phyloP scores from a whole-genome alignment of 2,888 invertebrate species.

The Epistrophe grossulariae region DNA sequence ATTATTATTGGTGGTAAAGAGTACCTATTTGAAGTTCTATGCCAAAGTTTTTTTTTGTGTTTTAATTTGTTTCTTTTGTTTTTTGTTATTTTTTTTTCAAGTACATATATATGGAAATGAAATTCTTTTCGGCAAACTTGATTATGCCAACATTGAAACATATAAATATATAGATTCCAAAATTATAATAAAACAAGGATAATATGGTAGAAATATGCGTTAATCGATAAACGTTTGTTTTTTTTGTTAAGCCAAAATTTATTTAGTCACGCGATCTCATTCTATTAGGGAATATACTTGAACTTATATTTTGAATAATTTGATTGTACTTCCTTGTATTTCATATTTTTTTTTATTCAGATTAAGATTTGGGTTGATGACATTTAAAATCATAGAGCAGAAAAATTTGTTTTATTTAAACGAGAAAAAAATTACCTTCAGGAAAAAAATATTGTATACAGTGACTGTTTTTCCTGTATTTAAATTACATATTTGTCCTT shows the following conservation, averaged over 20 bases:
- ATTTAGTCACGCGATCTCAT: slow-evolving; percentile 41
- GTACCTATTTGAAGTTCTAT: slow-evolving; percentile 65
- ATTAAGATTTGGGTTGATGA: slow-evolving; percentile 5
- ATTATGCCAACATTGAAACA: slow-evolving; percentile 32
- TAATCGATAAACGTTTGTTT: slow-evolving; percentile 50
- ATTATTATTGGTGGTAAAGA: slow-evolving; percentile 32
- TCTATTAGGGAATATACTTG: neutral
- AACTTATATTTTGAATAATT: slow-evolving; percentile 14
- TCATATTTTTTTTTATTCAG: neutral
- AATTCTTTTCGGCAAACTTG: slow-evolving; percentile 30
- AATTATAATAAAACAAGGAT: neutral
- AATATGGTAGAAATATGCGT: slow-evolving; percentile 31
- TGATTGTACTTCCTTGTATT: neutral
- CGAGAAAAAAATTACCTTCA: neutral
- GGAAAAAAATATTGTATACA: neutral
- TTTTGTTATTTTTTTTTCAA: slow-evolving; percentile 1
- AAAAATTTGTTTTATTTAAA: neutral
- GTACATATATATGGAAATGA: slow-evolving; percentile 11
- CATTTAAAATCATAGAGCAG: neutral
- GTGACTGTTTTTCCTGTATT: too few species aligned
- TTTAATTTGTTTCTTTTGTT: neutral
- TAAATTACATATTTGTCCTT: too few species aligned
- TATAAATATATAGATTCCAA: neutral
- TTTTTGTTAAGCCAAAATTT: slow-evolving; percentile 7
- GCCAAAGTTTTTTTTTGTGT: slow-evolving; percentile 63